Percentiles rank a stretch among this genome's conserved stretches.
phyloP scores from a whole-genome alignment of 1,140 invertebrate genomes.

The Bradynema listronoti region DNA sequence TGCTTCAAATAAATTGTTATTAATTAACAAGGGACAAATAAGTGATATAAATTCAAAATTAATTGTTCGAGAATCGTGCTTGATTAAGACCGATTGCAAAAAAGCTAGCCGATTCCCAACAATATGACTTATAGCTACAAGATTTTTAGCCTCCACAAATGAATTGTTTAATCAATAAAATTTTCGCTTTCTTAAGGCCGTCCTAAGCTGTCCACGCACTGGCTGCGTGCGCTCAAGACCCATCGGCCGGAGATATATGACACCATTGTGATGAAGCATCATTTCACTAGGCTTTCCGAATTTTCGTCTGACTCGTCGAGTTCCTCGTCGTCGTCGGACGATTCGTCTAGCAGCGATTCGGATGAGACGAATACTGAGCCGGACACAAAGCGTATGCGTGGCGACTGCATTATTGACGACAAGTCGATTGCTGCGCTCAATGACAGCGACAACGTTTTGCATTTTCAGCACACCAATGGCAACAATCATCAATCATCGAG shows the following conservation, averaged over 20 bases:
- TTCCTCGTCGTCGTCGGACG: conserved; percentile 29
- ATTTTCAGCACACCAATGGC: background rate
- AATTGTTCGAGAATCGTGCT: conserved; percentile 22
- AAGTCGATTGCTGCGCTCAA: background rate
- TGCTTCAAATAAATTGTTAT: too few relatives aligned
- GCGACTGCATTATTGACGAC: background rate
- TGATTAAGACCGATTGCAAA: too few relatives aligned
- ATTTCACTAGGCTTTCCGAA: conserved; percentile 3
- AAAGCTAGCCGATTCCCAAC: too few relatives aligned
- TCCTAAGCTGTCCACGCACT: conserved; percentile 5
- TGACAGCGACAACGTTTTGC: background rate
- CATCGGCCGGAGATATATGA: background rate
- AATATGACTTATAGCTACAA: too few relatives aligned
- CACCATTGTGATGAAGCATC: conserved; percentile 12
- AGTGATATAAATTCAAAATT: too few relatives aligned
- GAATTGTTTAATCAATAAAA: conserved; percentile 7
- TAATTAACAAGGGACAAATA: too few relatives aligned
- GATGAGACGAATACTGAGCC: background rate
- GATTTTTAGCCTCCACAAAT: too few relatives aligned
- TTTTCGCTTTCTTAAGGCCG: conserved; percentile 1
- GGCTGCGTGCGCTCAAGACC: conserved; percentile 5
- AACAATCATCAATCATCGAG: too few relatives aligned
- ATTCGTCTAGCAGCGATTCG: conserved; percentile 15
- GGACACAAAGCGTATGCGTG: too few relatives aligned
- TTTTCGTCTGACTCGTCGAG: conserved; percentile 29